Evolutionary conservation across 2,113 vertebrate genomes (phyloP).

Genomic region (Oostethus manadensis): DNA sequence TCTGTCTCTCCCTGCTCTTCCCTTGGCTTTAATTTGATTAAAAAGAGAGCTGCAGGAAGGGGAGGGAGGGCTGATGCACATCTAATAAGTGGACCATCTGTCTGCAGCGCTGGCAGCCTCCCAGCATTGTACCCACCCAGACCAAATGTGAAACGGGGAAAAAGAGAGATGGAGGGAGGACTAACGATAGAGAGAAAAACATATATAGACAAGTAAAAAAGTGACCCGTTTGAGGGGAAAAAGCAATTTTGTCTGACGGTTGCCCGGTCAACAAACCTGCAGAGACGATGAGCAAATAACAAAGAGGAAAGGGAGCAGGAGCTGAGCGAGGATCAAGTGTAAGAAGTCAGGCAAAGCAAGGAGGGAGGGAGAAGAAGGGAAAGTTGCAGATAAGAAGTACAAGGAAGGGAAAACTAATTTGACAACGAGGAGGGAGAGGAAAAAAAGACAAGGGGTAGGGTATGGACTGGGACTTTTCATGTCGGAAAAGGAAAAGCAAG

Average conservation of each 20-base stretch:
- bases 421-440: neutral
- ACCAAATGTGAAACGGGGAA: slow-evolving; percentile 54
- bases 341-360: neutral
- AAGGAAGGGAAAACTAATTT: too few relatives aligned
- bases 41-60: slow-evolving; percentile 95
- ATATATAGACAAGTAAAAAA: slow-evolving; percentile 12
- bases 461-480: too few relatives aligned
- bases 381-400: too few relatives aligned
- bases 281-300: slow-evolving; percentile 28
- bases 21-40: slow-evolving; percentile 97
- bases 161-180: slow-evolving; percentile 22
- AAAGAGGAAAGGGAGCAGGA: neutral
- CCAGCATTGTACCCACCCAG: slow-evolving; percentile 88
- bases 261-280: slow-evolving; percentile 73
- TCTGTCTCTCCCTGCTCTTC: slow-evolving; percentile 56
- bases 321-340: neutral
- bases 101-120: slow-evolving; percentile 88
- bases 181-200: neutral
- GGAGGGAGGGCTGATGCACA: slow-evolving; percentile 89
- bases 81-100: slow-evolving; percentile 98
- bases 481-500: too few relatives aligned
- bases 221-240: slow-evolving; percentile 60
- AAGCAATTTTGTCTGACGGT: slow-evolving; percentile 69
- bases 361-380: neutral
- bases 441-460: neutral